A percentile compares a stretch with the other conserved stretches of the same genome.
phyloP scores from a whole-genome alignment of 2,797 vertebrate species.

The Hoplostethus atlanticus region DNA sequence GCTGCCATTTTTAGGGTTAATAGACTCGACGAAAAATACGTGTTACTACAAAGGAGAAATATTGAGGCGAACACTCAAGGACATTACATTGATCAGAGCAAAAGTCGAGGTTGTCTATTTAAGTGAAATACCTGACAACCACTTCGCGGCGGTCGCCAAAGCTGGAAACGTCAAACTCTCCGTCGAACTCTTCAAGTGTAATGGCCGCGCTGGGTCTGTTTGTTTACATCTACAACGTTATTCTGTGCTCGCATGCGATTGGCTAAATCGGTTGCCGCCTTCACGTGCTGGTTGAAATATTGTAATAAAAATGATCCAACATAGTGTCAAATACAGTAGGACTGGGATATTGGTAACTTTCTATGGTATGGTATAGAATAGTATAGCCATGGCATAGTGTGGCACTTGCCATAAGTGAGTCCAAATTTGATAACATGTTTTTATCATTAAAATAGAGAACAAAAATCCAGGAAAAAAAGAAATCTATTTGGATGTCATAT shows the following conservation, averaged over 20 bases:
- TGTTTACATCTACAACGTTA: conserved; percentile 76
- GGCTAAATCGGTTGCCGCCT: conserved; percentile 28
- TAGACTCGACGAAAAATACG: not conserved
- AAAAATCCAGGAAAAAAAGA: too few species aligned
- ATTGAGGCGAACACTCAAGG: rapidly evolving
- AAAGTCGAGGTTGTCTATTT: rapidly evolving
- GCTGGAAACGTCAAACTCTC: conserved; percentile 21
- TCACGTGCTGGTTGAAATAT: not conserved
- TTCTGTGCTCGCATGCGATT: conserved; percentile 43
- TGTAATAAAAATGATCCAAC: too few species aligned
- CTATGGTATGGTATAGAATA: too few species aligned
- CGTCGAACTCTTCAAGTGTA: conserved; percentile 40
- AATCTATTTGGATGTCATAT: too few species aligned
- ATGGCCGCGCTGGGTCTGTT: conserved; percentile 73
- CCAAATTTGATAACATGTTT: too few species aligned
- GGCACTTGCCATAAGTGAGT: too few species aligned
- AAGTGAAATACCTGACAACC: conserved; percentile 1
- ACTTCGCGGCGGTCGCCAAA: not conserved
- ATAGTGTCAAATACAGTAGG: too few species aligned
- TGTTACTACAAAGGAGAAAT: not conserved
- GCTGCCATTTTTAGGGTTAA: not conserved
- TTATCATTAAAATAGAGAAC: too few species aligned
- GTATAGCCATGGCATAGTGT: too few species aligned
- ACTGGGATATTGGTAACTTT: too few species aligned
- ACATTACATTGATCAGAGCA: rapidly evolving